Evolutionary conservation across 2,888 invertebrate species (phyloP), one percentile per base, ranked within the genome.

Genomic region (Cephus pygmeus): DNA sequence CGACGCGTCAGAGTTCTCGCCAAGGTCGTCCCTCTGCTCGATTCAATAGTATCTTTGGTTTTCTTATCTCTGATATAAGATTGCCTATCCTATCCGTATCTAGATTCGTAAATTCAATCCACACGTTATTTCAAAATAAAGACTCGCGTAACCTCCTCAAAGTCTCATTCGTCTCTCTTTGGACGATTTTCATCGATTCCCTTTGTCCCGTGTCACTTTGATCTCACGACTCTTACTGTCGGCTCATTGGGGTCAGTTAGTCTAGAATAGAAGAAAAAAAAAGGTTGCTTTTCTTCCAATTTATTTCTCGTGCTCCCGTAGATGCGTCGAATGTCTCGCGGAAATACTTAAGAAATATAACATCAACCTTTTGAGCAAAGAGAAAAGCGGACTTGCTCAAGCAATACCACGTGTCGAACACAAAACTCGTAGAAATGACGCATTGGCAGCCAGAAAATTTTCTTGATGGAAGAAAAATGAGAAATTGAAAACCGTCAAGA

Each of bases 281-380:
- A 36, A 40, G 0, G 15, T 56, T 79, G 71, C 71, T 79, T 34
- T n/a, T 74, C 40, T 33, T 23, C 73, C 69, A 75, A 71, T 56
- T 33, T 74, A 15, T 73, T 74, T 35, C 34, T 30, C 30, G 31
- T 33, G 11, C 33, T 12, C 56, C 36, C 34, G 34, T 36, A n/a
- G 69, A 34, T 40, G 68, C 33, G 68, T 69, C 73, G 1, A 40
- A 40, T 23, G 6, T 79, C 73, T 73, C 75, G 75, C 69, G 71
- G 69, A 79, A 79, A 40, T 73, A 76, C 69, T 79, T 79, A 34
- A 75, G 40, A 76, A 79, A 56, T 76, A 75, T 69, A 76, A 79
- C 73, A 76, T 79, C 73, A 79, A 73, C 33, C 36, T 69, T 35
- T 35, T 35, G 12, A 73, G 69, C n/a, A 56, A 56, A 15, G 6